These are phyloP conservation scores for Sesia apiformis DNA, from an alignment of 2,888 invertebrate species.

Conservation along the genomic window DNA sequence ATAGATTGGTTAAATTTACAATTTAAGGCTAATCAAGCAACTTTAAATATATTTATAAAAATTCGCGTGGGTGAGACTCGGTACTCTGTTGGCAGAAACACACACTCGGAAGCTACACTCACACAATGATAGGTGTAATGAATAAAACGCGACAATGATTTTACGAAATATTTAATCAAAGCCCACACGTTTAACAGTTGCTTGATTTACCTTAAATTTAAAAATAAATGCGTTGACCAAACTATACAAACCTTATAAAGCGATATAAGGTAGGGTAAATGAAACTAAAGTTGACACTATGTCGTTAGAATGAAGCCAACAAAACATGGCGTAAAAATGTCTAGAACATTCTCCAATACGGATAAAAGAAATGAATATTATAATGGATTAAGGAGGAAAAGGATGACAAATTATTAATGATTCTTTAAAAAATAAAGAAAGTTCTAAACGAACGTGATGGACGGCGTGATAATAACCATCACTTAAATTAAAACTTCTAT, in stretches of 20 bases:
- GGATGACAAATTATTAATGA: no score
- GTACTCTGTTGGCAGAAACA: conserved; percentile 47
- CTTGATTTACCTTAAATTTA: conserved; percentile 59
- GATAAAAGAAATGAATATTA: conserved; percentile 1
- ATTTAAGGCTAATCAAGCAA: conserved; percentile 68
- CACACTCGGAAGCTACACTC: neutral
- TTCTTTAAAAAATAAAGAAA: no score
- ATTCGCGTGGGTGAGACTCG: conserved; percentile 43
- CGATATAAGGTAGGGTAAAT: neutral
- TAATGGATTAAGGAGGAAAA: neutral
- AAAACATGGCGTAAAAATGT: neutral
- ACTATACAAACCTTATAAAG: neutral
- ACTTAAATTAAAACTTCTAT: no score
- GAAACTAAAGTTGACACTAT: neutral
- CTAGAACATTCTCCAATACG: neutral
- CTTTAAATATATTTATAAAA: conserved; percentile 25
- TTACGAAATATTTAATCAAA: conserved; percentile 51
- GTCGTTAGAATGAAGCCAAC: neutral
- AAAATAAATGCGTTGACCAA: neutral
- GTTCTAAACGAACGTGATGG: no score
- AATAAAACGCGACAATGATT: conserved; percentile 51
- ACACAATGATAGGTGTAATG: conserved; percentile 9
- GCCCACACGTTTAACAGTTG: conserved; percentile 59
- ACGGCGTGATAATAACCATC: no score
- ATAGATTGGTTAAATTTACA: conserved; percentile 17